Base-by-base conservation (phyloP, 2,888 invertebrate genomes). In the Amblyteles armatorius region DNA sequence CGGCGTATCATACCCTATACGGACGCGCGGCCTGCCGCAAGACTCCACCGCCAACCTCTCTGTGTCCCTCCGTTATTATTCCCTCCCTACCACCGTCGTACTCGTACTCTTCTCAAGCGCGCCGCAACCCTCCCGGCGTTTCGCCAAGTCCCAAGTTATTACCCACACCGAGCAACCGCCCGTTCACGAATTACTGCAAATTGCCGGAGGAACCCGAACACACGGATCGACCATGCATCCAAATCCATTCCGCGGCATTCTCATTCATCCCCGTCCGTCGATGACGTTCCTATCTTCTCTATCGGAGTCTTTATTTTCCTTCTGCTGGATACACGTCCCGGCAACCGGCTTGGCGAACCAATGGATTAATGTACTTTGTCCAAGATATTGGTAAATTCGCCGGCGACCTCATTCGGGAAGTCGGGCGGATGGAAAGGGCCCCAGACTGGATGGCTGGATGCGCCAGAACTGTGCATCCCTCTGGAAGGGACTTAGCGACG, bases 141-240 rank as follows among this genome's bases (percentile, higher is more conserved):
- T 87, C 87, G 88, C 88, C 88, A 87, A 88, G 85, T 87, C 88
- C 69, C 87, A 85, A 88, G 80, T 87, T 88, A 88, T 87, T 85
- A 87, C 87, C 80, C 67, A 57, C 74, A 79, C 73, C 72, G 60
- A n/a, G 57, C 69, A 71, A 33, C 71, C 81, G 40, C 26, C 77
- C 6, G 52, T 55, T 50, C 68, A 82, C 84, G 87, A 88, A 87
- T 87, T 88, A 88, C 86, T 88, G 87, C 87, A 88, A 88, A 88
- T 88, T 88, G 87, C 85, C 57, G 65, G 69, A 81, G 78, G 26
- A 78, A 36, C 19, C 33, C 52, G 29, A 60, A 48, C 68, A 67
- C 50, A 57, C 63, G 77, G 63, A 48, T 52, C 29, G 55, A 44
- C 79, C 52, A 63, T 63, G 36, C 19, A 33, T 3, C 16, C 63